phyloP scores from a whole-genome alignment of 1,140 invertebrate species.

The Trichonephila clavata region DNA sequence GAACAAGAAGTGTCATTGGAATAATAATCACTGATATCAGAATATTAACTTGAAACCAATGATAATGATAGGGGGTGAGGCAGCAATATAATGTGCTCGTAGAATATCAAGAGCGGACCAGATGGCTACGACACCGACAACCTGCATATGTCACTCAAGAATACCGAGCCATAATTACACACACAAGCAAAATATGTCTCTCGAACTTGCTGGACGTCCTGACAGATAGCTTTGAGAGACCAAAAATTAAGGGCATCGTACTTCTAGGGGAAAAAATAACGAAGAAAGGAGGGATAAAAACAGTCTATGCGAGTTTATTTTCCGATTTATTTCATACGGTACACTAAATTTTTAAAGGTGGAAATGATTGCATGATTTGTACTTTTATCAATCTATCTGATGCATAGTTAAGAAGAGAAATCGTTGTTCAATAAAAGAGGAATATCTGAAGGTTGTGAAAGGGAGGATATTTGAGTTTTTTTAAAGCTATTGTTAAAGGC shows the following conservation, averaged over 20 bases:
- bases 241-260: conserved; percentile 26
- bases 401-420: background rate
- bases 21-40: conserved; percentile 72
- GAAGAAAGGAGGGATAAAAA: background rate
- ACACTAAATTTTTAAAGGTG: background rate
- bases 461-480: background rate
- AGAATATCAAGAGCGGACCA: conserved; percentile 48
- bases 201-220: conserved; percentile 13
- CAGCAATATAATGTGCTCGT: conserved; percentile 36
- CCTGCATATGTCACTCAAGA: conserved; percentile 46
- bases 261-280: background rate
- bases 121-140: conserved; percentile 64
- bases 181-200: conserved; percentile 70
- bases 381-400: background rate
- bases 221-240: conserved; percentile 52
- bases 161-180: conserved; percentile 56
- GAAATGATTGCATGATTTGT: conserved; percentile 38
- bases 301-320: background rate
- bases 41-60: conserved; percentile 73
- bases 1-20: conserved; percentile 47
- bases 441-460: background rate
- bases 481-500: too few species aligned
- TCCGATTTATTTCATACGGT: background rate
- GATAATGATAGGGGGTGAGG: conserved; percentile 58
- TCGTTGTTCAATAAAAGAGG: background rate